Base-by-base conservation (phyloP, 2,888 invertebrate genomes). In the Macrophya alboannulata region DNA sequence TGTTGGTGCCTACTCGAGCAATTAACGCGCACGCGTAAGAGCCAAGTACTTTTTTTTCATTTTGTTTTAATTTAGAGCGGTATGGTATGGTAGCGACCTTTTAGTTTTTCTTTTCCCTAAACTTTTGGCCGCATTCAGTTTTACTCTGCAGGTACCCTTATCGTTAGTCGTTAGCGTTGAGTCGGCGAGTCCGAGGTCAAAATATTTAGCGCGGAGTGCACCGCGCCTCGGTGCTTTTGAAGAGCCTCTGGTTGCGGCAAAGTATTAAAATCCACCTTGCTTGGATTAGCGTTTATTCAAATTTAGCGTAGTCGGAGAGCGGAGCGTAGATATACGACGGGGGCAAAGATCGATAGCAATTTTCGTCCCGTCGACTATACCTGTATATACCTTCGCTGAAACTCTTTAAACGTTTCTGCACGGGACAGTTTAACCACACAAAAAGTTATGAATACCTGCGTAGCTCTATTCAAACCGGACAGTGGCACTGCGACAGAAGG, bases 361-460 rank as follows among this genome's bases (percentile, higher is more conserved):
- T 81, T 81, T 59, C 62, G 15, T 62, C 9, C 59, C 62, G 21
- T 12, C 12, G 5, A 8, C 62, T 40, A 43, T 37, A 43, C 40
- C 12, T 5, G 4, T 81, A 25, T 21, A 40, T n/a, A 81, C 62
- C 43, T 62, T 21, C 15, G 43, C n/a, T 51, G 43, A 62, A 62
- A 21, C 62, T 81, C 62, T 62, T 62, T 62, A 81, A 81, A 62
- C 81, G 81, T 62, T 81, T 81, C 81, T 81, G 62, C 43, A 43
- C 81, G 62, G 87, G 88, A 86, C 88, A 89, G 90, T 89, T 89
- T 88, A 89, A 89, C 89, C 88, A 89, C 89, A 81, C 43, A 68
- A 89, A 88, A 88, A 88, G 86, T 87, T 88, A 89, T 89, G 88
- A 89, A 89, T 89, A 88, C 88, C 86, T 87, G 88, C 89, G 89